Conservation (phyloP, 30 jellyfish, hydroid and myxozoan genomes). For the Cassiopea xamachana region DNA sequence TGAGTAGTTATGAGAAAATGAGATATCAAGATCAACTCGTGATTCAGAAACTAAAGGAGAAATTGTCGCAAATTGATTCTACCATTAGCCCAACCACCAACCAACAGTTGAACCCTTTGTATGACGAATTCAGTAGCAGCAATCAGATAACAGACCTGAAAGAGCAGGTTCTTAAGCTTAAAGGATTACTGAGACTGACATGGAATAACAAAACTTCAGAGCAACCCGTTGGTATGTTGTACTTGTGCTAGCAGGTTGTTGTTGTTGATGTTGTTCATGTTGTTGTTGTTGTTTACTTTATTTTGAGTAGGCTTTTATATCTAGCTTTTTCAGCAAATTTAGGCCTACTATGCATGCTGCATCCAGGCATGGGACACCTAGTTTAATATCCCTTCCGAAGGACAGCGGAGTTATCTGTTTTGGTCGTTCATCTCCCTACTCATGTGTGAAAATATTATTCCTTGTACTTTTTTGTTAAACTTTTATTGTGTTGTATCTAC, state of each 20-base stretch:
- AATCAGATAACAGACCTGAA: slow-evolving; percentile 68
- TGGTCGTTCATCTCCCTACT: no score
- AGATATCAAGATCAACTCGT: slow-evolving; percentile 80
- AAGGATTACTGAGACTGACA: slow-evolving; percentile 65
- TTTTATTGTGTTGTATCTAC: no score
- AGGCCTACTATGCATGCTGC: no score
- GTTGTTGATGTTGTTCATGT: not conserved
- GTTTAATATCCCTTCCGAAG: no score
- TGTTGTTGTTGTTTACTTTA: no score
- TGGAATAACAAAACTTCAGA: slow-evolving; percentile 38
- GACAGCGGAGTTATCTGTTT: no score
- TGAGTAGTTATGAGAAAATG: slow-evolving; percentile 85
- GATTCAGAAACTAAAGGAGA: slow-evolving; percentile 76
- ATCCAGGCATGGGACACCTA: no score
- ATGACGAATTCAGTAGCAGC: slow-evolving; percentile 33
- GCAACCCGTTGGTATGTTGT: slow-evolving; percentile 16
- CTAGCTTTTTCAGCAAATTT: no score
- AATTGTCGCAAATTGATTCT: slow-evolving; percentile 64
- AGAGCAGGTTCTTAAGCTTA: slow-evolving; percentile 80
- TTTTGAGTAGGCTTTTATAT: no score
- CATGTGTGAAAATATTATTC: no score
- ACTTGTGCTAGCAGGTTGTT: not conserved
- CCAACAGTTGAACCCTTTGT: slow-evolving; percentile 1
- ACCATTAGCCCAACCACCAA: slow-evolving; percentile 24
- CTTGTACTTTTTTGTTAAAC: no score